Percentiles rank a stretch among this genome's conserved stretches.
phyloP scores from a whole-genome alignment of 2,888 invertebrate genomes.

The Callyntrura sp. region DNA sequence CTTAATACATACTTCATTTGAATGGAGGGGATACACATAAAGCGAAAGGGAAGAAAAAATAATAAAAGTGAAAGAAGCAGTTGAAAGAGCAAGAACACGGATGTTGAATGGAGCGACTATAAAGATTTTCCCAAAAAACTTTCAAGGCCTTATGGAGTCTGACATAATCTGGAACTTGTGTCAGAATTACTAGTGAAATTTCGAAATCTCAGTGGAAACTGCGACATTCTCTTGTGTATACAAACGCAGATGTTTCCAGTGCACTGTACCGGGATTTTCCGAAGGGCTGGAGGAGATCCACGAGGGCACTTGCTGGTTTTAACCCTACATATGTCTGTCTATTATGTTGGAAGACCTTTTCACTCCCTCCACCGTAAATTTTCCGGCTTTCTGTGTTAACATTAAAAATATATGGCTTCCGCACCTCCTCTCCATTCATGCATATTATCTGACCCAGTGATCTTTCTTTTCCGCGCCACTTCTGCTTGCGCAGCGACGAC shows the following conservation, averaged over 20 bases:
- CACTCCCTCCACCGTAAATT: too few species aligned
- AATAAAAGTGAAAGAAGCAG: conserved; percentile 22
- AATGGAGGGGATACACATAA: conserved; percentile 28
- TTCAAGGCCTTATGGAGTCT: conserved; percentile 63
- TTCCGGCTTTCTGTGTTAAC: not conserved
- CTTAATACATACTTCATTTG: too few species aligned
- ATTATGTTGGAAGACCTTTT: too few species aligned
- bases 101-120: conserved; percentile 49
- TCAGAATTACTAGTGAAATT: conserved; percentile 58
- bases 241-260: not conserved
- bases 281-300: not conserved
- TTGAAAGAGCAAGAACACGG: conserved; percentile 29
- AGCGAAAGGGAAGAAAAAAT: not conserved
- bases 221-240: not conserved
- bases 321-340: not conserved
- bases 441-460: conserved; percentile 43
- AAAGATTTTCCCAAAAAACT: conserved; percentile 67
- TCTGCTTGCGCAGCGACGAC: not conserved
- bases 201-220: conserved; percentile 61
- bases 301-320: not conserved
- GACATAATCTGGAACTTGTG: conserved; percentile 63
- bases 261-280: not conserved
- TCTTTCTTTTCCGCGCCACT: conserved; percentile 6
- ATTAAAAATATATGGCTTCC: not conserved
- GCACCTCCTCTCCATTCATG: conserved; percentile 39